These are phyloP conservation scores for Phalera bucephala DNA, from an alignment of 2,888 invertebrate genomes.

Conservation along the genomic window DNA sequence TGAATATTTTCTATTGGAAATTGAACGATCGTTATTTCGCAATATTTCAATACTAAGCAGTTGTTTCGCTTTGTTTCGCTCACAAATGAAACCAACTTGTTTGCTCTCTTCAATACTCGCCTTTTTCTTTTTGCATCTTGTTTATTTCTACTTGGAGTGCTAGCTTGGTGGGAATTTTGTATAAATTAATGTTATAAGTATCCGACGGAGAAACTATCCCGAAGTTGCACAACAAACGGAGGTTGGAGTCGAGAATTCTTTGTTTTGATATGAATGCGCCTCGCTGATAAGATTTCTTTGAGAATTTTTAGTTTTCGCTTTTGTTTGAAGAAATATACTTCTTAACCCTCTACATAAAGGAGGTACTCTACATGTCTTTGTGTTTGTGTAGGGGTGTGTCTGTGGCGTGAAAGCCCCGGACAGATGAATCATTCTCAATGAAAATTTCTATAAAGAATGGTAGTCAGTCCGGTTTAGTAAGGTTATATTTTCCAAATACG, in stretches of 20 bases:
- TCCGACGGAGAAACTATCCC: conserved; percentile 33
- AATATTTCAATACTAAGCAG: conserved; percentile 57
- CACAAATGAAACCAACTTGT: conserved; percentile 45
- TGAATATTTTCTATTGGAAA: conserved; percentile 56
- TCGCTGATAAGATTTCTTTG: conserved; percentile 32
- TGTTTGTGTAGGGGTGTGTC: no score
- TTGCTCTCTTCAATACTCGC: conserved; percentile 43
- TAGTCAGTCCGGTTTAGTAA: no score
- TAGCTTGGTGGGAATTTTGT: conserved; percentile 34
- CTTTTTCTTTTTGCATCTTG: conserved; percentile 38
- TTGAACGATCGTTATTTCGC: conserved; percentile 45
- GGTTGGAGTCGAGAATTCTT: conserved; percentile 18
- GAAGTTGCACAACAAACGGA: conserved; percentile 32
- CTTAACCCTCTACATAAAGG: no score
- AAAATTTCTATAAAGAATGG: no score
- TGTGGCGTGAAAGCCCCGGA: no score
- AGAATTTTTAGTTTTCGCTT: neutral
- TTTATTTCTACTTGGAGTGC: conserved; percentile 40
- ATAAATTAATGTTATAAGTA: conserved; percentile 36
- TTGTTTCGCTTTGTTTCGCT: conserved; percentile 59
- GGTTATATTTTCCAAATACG: no score
- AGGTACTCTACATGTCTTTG: no score
- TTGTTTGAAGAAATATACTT: neutral
- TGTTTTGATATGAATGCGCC: conserved; percentile 27
- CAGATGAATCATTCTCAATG: no score